Conservation (phyloP, 2,888 invertebrate species). For the Craniophora ligustri region DNA sequence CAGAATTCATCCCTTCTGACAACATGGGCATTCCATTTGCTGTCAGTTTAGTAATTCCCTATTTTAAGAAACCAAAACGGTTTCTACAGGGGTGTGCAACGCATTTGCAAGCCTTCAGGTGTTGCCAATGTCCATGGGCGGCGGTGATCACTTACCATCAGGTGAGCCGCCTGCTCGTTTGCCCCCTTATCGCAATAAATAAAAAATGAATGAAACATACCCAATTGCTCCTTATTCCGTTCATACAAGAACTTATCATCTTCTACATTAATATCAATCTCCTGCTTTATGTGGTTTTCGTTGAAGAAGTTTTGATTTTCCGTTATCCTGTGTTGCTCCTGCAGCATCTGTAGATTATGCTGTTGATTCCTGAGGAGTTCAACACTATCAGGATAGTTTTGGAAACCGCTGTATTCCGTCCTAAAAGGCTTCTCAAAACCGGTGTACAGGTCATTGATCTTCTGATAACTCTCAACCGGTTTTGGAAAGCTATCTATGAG, state of each 20-base stretch:
- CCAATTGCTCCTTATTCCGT: constrained; percentile 71
- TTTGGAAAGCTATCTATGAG: constrained; percentile 43
- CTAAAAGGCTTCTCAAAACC: constrained; percentile 60
- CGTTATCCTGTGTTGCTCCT: constrained; percentile 73
- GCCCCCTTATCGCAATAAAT: too few relatives aligned
- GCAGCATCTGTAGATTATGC: constrained; percentile 77
- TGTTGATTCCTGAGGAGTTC: constrained; percentile 78
- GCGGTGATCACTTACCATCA: too few relatives aligned
- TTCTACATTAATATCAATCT: constrained; percentile 73
- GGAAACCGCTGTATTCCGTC: constrained; percentile 50
- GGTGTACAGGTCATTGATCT: constrained; percentile 51
- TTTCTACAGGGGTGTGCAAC: too few relatives aligned
- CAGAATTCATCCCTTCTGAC: too few relatives aligned
- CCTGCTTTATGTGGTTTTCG: constrained; percentile 81
- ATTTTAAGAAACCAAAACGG: too few relatives aligned
- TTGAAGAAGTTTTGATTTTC: constrained; percentile 81
- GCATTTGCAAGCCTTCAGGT: too few relatives aligned
- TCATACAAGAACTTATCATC: constrained; percentile 80
- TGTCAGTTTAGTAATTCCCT: too few relatives aligned
- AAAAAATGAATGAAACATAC: constrained; percentile 53
- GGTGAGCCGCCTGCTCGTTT: too few relatives aligned
- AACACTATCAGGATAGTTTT: constrained; percentile 68
- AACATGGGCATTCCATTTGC: too few relatives aligned
- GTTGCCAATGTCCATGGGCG: too few relatives aligned
- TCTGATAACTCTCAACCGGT: constrained; percentile 57